Evolutionary conservation across 2,797 vertebrate genomes (phyloP).

Genomic region (Vipera ursinii): DNA sequence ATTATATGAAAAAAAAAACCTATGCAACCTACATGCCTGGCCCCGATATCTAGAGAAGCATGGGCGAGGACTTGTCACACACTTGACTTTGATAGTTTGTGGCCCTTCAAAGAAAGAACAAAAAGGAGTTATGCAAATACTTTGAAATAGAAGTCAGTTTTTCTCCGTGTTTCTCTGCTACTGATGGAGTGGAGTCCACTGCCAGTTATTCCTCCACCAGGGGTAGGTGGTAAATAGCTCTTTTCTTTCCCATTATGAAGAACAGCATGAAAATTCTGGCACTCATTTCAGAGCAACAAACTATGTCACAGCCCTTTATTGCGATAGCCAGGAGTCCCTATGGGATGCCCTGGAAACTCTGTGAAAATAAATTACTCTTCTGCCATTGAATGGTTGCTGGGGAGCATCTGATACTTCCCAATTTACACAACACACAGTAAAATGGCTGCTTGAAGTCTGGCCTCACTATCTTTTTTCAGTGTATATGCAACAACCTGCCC

Average conservation of each 20-base stretch:
- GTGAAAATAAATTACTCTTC: not conserved
- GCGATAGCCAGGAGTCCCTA: not conserved
- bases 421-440: not conserved
- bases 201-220: not conserved
- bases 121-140: not conserved
- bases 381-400: not conserved
- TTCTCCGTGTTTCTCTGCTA: not conserved
- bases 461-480: not conserved
- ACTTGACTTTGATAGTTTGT: not conserved
- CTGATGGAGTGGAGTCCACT: not conserved
- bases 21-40: not conserved
- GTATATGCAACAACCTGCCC: not conserved
- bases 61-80: not conserved
- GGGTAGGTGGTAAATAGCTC: not conserved
- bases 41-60: not conserved
- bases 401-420: not conserved
- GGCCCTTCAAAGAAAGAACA: not conserved
- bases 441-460: not conserved
- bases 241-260: not conserved
- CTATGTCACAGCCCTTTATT: not conserved
- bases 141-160: not conserved
- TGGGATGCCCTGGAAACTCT: fast-evolving
- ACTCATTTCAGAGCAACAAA: not conserved
- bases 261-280: not conserved
- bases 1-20: not conserved